Percentiles rank a stretch among this genome's conserved stretches.
These are phyloP conservation scores for Pseudanteris insignis DNA, from an alignment of 2,888 invertebrate genomes.

Conservation along the genomic window DNA sequence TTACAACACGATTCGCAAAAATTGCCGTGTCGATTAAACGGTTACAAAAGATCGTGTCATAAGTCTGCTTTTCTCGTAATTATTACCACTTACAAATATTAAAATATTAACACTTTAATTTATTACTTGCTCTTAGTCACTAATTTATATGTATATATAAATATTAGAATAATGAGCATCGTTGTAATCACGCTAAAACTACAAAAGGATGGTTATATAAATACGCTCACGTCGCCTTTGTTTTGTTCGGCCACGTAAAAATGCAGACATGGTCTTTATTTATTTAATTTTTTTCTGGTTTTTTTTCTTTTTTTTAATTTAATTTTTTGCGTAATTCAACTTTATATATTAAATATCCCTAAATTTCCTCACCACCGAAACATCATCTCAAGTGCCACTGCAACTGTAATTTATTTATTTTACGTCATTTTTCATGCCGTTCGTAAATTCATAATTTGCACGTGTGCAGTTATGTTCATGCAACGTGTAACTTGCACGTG, in stretches of 20 bases:
- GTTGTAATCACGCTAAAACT: constrained; percentile 49
- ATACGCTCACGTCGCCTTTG: constrained; percentile 36
- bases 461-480: too few species aligned
- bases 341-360: too few species aligned
- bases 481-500: too few species aligned
- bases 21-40: constrained; percentile 34
- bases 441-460: too few species aligned
- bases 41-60: constrained; percentile 41
- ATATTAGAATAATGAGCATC: constrained; percentile 46
- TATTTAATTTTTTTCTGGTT: constrained; percentile 4
- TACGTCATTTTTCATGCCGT: too few species aligned
- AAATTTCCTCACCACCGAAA: too few species aligned
- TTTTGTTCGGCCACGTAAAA: constrained; percentile 34
- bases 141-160: constrained; percentile 44
- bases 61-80: constrained; percentile 11
- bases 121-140: constrained; percentile 43
- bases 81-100: constrained; percentile 46
- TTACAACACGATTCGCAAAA: constrained; percentile 30
- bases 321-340: too few species aligned
- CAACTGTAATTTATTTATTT: too few species aligned
- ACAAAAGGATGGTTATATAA: constrained; percentile 48
- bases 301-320: not conserved
- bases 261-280: constrained; percentile 29
- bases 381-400: too few species aligned
- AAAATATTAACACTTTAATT: constrained; percentile 48